phyloP scores from a whole-genome alignment of 2,797 vertebrate species.

The Petrocephalus schoutedeni region DNA sequence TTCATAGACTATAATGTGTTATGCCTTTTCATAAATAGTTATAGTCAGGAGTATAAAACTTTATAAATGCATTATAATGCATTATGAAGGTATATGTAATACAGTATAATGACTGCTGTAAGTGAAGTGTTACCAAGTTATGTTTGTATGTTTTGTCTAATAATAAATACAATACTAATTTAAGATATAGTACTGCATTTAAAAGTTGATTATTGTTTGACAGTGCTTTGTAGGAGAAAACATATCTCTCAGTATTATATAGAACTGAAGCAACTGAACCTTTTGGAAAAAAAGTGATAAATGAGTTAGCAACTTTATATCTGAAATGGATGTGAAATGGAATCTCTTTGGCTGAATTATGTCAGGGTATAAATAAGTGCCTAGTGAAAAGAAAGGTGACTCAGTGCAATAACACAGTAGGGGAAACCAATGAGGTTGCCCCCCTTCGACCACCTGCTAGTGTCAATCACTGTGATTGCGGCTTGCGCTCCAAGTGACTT shows the following conservation, averaged over 20 bases:
- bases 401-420: not conserved
- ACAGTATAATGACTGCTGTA: too few species aligned
- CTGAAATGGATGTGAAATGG: not conserved
- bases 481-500: not conserved
- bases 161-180: not conserved
- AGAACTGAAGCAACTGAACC: not conserved
- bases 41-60: too few species aligned
- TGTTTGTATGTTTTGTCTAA: not conserved
- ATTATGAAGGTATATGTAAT: too few species aligned
- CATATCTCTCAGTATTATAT: not conserved
- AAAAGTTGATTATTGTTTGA: not conserved
- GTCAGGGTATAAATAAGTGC: not conserved
- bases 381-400: not conserved
- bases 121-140: not conserved
- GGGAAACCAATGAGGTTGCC: not conserved
- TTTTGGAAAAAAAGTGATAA: not conserved
- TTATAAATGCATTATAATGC: too few species aligned
- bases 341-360: not conserved
- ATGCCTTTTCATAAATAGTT: too few species aligned
- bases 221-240: not conserved
- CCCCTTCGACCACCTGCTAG: not conserved
- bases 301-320: not conserved
- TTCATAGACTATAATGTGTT: too few species aligned
- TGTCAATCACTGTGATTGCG: conserved; percentile 16
- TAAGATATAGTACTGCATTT: not conserved